Evolutionary conservation across 1,140 invertebrate species (phyloP), one percentile per base, ranked within the genome.

Genomic region (Drosophila lacteicornis): DNA sequence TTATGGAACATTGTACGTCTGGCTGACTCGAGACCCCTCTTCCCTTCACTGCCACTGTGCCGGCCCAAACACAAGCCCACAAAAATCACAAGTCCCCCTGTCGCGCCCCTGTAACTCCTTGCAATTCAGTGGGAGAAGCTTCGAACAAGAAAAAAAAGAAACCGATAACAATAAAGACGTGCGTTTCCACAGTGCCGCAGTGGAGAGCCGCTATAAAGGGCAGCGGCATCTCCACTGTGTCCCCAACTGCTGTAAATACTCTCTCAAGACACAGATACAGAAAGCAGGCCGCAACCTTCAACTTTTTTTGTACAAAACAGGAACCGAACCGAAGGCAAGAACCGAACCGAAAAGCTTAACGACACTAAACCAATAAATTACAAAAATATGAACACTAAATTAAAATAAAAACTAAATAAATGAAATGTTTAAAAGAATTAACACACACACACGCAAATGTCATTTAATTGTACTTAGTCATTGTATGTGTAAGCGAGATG

Each of bases 1-100:
- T 86, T 86, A 85, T 65, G 79, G 82, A 86, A 82, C 66, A 77
- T 60, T 50, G 46, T 65, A 47, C 47, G 69, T 36, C 53, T 61
- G 70, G 59, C 63, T 58, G 46, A 46, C 49, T 67, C 13, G 2
- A 27, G n/a, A 43, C 27, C 36, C 46, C 47, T 19, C 53, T 75
- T 25, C 40, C 45, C 25, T 7, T 12, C 19, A 5, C 15, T 15
- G 30, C 33, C 12, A 19, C 40, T 61, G 19, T 38, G 25, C 69
- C 4, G n/a, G 53, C 22, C 11, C 46, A 22, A 19, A 68, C 17
- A 36, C 33, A 11, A 36, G 9, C 9, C 33, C 8, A 33, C 8
- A 33, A 33, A 2, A 33, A 33, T 9, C 2, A 33, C 33, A n/a
- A 60, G 22, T n/a, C 27, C 2, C 13, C 22, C 55, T 17, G 30